Evolutionary conservation across 2,888 invertebrate species (phyloP), one percentile per base, ranked within the genome.

Genomic region (Lathronympha strigana): DNA sequence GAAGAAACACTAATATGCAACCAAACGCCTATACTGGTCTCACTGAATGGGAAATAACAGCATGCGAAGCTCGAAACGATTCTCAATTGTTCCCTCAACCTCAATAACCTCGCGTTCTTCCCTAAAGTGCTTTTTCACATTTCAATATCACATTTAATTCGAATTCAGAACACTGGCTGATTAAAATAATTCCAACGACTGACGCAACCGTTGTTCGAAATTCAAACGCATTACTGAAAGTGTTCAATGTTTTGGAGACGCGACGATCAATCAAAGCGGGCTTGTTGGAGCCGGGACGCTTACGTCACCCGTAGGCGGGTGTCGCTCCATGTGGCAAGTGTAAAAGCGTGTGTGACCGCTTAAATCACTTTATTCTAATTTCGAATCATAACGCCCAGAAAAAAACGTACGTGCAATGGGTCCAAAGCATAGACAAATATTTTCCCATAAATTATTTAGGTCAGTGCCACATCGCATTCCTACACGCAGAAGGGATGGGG

Each of bases 391-490:
- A 67, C 63, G 63, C 67, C 67, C 66, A 68, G 68, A 70, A 72
- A 70, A 67, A 70, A 70, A 71, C 43, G 61, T 47, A 60, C 67
- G 63, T 61, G 62, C 61, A 38, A 55, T 9, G 54, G 43, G 55
- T 63, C 60, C 63, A 43, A 66, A 66, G 40, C 31, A 54, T 75
- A 74, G 76, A 76, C 72, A 78, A 80, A 83, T 80, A 80, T 81
- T 83, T 85, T 86, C 87, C 84, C 85, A 87, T 86, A 85, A 64
- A 79, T 80, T 83, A 86, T 85, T 86, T 86, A 86, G 86, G 87
- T 87, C 87, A 86, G 75, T 80, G 81, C 79, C 80, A 76, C 76
- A 77, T 71, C 72, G 79, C 86, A 89, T 89, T 81, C 84, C 86
- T 73, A 78, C 87, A 82, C 86, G 85, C 84, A 82, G 76, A 75